These are phyloP conservation scores for Pagrus major DNA, from an alignment of 2,113 vertebrate species.

Conservation along the genomic window DNA sequence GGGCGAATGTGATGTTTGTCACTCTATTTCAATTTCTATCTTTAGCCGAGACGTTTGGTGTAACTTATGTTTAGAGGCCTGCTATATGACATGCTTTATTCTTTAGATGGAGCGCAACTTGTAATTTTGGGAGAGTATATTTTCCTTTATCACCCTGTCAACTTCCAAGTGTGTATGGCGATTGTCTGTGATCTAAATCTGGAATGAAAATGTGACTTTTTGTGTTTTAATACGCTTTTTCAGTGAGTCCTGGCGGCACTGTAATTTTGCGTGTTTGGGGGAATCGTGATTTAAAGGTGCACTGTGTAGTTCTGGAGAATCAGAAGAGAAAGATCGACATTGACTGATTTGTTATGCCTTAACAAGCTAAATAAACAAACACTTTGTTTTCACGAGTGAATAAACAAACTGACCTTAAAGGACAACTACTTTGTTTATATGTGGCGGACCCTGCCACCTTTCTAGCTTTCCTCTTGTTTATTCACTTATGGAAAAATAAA, in stretches of 20 bases:
- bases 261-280: background rate
- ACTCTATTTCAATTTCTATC: slow-evolving; percentile 72
- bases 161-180: slow-evolving; percentile 24
- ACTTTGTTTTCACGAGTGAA: too few relatives aligned
- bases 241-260: too few relatives aligned
- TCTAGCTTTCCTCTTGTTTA: too few relatives aligned
- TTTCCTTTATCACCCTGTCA: slow-evolving; percentile 70
- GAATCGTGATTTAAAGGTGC: fast-evolving
- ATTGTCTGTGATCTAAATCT: slow-evolving; percentile 30
- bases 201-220: slow-evolving; percentile 19
- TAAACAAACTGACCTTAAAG: too few relatives aligned
- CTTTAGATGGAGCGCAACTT: slow-evolving; percentile 58
- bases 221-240: background rate
- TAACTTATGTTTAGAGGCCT: slow-evolving; percentile 78
- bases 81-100: slow-evolving; percentile 70
- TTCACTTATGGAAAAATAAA: too few relatives aligned
- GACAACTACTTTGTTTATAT: too few relatives aligned
- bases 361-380: too few relatives aligned
- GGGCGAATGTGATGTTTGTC: slow-evolving; percentile 66
- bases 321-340: too few relatives aligned
- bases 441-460: too few relatives aligned
- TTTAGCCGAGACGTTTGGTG: slow-evolving; percentile 62
- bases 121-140: slow-evolving; percentile 73
- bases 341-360: too few relatives aligned
- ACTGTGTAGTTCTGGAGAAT: too few relatives aligned